A percentile compares a stretch with the other conserved stretches of the same genome.
Conservation (phyloP, 2,888 invertebrate species). For the Chymomyza procnemis region DNA sequence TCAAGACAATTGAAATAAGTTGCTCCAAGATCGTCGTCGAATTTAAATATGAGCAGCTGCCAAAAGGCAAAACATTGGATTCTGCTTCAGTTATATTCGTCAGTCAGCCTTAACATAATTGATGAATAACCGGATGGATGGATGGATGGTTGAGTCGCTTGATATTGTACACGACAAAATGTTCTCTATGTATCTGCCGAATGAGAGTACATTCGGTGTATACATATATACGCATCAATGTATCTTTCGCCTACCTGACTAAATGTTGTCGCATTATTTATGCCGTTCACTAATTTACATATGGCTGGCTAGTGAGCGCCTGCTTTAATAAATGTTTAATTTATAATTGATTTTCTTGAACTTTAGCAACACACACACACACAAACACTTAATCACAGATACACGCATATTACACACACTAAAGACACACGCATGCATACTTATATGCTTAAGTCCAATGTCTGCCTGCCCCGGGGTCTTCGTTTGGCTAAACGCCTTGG, state of each 20-base stretch:
- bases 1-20: conserved; percentile 63
- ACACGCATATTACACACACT: background rate
- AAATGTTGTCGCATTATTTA: conserved; percentile 78
- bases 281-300: conserved; percentile 70
- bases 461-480: background rate
- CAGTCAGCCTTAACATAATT: conserved; percentile 55
- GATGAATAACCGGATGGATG: conserved; percentile 49
- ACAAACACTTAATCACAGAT: conserved; percentile 2
- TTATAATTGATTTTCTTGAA: conserved; percentile 66
- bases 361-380: conserved; percentile 13
- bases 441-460: background rate
- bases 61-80: conserved; percentile 34
- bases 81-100: conserved; percentile 28
- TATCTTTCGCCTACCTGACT: conserved; percentile 63
- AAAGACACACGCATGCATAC: background rate
- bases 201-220: background rate
- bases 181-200: conserved; percentile 32
- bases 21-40: conserved; percentile 13
- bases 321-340: conserved; percentile 71
- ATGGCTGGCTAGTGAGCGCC: conserved; percentile 51
- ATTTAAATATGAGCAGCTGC: conserved; percentile 52
- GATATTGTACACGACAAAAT: conserved; percentile 32
- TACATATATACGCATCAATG: no score
- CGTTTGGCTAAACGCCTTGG: conserved; percentile 31
- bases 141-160: conserved; percentile 13